Evolutionary conservation across 2,888 invertebrate genomes (phyloP), one percentile per base, ranked within the genome.

Genomic region (Metellina segmentata): DNA sequence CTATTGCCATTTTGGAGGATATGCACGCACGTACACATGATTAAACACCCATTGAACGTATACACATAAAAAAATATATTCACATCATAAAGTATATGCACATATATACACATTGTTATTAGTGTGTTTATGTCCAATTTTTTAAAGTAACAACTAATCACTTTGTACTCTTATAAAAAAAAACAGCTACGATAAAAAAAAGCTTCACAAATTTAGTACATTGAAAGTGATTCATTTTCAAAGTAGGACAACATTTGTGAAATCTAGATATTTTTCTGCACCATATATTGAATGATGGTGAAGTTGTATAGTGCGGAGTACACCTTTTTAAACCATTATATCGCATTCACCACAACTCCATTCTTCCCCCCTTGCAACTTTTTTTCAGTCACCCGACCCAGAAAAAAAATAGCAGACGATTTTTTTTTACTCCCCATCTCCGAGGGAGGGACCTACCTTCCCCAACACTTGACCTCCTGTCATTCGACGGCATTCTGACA

Each of bases 401-500:
- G 19, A 53, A 79, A 71, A 79, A 79, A n/a, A 79, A 13, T 70
- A 49, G 6, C 7, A 19, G 16, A 6, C 6, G 8, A 48, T 16
- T 71, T 70, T 69, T 79, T 70, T 16, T 16, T 19, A 6, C 9
- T 48, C 70, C 20, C 16, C 19, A 19, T 6, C 53, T 9, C 74
- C 20, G 8, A 85, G 48, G 81, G 70, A 71, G 53, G 75, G 75
- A 19, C 88, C 71, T 72, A 85, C 75, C 19, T 89, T 13, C 69
- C 48, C 69, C 53, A 69, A 71, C 91, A 91, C 87, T 91, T 91
- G 91, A 61, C 72, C 51, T 78, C 77, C 82, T 77, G 20, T 79
- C 71, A 82, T 91, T 86, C 81, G 79, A 75, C 81, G 72, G 61
- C 82, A 78, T 90, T 90, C 90, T 77, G 88, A 70, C 75, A 85